phyloP scores from a whole-genome alignment of 2,113 vertebrate species.

The Prionailurus bengalensis region DNA sequence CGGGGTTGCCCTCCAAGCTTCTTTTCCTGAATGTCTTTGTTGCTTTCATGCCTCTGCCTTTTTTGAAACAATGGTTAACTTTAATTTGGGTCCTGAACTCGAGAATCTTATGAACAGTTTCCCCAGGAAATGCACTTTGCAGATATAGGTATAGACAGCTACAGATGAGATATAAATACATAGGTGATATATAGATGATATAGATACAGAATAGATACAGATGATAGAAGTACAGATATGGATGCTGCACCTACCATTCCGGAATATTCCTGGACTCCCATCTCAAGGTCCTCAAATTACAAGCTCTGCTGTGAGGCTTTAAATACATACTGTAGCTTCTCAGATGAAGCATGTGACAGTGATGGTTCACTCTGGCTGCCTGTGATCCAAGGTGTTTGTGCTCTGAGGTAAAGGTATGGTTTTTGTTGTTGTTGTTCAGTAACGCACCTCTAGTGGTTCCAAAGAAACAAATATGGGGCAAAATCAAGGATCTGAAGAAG shows the following conservation, averaged over 20 bases:
- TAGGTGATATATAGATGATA: neutral
- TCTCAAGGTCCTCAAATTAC: constrained; percentile 23
- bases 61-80: neutral
- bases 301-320: neutral
- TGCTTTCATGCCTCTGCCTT: neutral
- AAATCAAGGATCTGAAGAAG: constrained; percentile 8
- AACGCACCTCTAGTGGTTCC: neutral
- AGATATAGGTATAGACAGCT: neutral
- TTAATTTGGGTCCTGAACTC: neutral
- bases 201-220: neutral
- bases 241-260: neutral
- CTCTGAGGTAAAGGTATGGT: neutral
- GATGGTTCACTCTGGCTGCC: neutral
- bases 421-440: neutral
- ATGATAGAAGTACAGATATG: neutral
- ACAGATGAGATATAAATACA: no score
- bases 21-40: neutral
- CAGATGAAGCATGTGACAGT: neutral
- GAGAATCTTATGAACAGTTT: neutral
- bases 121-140: neutral
- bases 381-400: neutral
- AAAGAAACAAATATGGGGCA: neutral
- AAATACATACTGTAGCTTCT: neutral
- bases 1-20: neutral
- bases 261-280: neutral